Percentiles rank a stretch among this genome's conserved stretches.
phyloP scores from a whole-genome alignment of 2,113 vertebrate genomes.

The Physeter macrocephalus region DNA sequence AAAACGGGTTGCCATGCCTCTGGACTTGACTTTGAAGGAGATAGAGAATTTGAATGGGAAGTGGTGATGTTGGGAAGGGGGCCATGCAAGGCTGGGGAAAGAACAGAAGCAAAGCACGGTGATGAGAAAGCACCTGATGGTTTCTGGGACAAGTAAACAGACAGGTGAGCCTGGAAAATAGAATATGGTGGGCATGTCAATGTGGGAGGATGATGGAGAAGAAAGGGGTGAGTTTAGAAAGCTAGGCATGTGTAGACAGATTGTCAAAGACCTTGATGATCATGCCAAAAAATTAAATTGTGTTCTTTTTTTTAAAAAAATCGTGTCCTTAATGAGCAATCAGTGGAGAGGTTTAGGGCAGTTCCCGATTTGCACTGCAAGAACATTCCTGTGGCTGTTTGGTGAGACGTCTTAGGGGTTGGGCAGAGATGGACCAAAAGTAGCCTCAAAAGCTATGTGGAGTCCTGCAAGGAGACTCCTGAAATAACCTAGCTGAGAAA shows the following conservation, averaged over 20 bases:
- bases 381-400: background rate
- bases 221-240: background rate
- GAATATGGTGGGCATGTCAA: background rate
- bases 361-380: background rate
- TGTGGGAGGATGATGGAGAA: background rate
- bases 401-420: background rate
- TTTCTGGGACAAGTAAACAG: background rate
- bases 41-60: background rate
- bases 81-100: background rate
- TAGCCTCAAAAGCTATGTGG: background rate
- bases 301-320: too few relatives aligned
- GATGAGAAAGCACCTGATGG: too few relatives aligned
- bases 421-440: background rate
- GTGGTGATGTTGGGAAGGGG: accelerated
- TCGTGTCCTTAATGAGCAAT: background rate
- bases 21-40: background rate
- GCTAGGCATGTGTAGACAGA: background rate
- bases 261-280: background rate
- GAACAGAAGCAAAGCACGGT: background rate
- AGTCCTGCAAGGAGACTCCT: background rate
- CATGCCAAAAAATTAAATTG: background rate
- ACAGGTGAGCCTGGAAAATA: background rate
- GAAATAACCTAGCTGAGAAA: background rate
- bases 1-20: accelerated
- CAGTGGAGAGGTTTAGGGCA: accelerated